phyloP scores from a whole-genome alignment of 2,113 vertebrate genomes.

The Eclectus roratus region DNA sequence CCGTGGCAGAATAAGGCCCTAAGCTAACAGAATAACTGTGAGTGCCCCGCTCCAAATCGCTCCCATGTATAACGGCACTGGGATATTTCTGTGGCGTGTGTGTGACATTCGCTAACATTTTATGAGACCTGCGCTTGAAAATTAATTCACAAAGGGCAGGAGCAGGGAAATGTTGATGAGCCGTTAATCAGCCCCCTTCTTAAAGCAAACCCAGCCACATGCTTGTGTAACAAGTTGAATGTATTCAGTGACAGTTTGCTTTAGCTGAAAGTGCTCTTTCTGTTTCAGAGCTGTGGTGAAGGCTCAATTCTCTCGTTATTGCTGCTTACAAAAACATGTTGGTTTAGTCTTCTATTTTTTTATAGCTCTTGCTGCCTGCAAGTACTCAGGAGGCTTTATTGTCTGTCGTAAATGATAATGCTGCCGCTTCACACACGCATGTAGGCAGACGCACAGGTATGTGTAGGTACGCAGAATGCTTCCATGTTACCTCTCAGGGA shows the following conservation, averaged over 20 bases:
- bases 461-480: not conserved
- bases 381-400: not conserved
- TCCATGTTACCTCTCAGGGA: not conserved
- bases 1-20: not conserved
- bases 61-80: not conserved
- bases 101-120: not conserved
- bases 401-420: too few species aligned
- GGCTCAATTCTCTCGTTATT: not conserved
- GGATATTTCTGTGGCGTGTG: not conserved
- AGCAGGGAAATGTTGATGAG: not conserved
- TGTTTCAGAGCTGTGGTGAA: not conserved
- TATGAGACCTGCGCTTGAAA: not conserved
- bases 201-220: not conserved
- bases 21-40: not conserved
- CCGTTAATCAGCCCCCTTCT: not conserved
- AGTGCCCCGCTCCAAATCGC: not conserved
- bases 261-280: not conserved
- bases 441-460: rapidly evolving
- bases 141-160: not conserved
- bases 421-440: rapidly evolving
- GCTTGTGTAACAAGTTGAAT: not conserved
- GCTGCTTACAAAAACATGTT: not conserved
- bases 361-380: not conserved
- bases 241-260: not conserved
- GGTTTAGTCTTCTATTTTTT: not conserved